These are phyloP conservation scores for Lycocorax pyrrhopterus DNA, from an alignment of 2,113 vertebrate genomes.

Conservation along the genomic window DNA sequence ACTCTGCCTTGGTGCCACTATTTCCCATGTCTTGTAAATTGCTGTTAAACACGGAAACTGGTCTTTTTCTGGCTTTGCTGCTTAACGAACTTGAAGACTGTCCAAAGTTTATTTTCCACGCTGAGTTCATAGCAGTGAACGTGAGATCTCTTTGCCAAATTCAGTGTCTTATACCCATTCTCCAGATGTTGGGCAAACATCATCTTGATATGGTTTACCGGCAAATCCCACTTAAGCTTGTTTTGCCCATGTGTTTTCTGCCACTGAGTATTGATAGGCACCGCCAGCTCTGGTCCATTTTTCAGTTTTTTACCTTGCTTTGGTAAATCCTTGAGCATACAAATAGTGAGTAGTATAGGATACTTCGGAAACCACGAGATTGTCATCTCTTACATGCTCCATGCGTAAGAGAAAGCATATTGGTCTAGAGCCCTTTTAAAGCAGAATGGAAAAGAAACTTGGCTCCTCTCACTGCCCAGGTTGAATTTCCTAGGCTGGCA, in stretches of 20 bases:
- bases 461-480: not conserved
- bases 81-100: not conserved
- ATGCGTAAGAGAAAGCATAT: not conserved
- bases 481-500: not conserved
- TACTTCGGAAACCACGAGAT: not conserved
- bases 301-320: not conserved
- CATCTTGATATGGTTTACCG: not conserved
- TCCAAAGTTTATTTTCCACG: not conserved
- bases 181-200: not conserved
- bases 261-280: not conserved
- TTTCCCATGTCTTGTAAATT: not conserved
- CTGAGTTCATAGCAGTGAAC: not conserved
- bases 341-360: not conserved
- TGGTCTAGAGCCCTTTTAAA: not conserved
- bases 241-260: not conserved
- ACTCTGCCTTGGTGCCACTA: not conserved
- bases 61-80: not conserved
- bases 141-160: not conserved
- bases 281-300: not conserved
- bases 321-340: not conserved
- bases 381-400: not conserved
- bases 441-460: not conserved
- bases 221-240: not conserved
- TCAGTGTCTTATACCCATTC: not conserved
- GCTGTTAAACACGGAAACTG: not conserved